phyloP scores from a whole-genome alignment of 2,113 vertebrate species.

The Accipiter cooperii region DNA sequence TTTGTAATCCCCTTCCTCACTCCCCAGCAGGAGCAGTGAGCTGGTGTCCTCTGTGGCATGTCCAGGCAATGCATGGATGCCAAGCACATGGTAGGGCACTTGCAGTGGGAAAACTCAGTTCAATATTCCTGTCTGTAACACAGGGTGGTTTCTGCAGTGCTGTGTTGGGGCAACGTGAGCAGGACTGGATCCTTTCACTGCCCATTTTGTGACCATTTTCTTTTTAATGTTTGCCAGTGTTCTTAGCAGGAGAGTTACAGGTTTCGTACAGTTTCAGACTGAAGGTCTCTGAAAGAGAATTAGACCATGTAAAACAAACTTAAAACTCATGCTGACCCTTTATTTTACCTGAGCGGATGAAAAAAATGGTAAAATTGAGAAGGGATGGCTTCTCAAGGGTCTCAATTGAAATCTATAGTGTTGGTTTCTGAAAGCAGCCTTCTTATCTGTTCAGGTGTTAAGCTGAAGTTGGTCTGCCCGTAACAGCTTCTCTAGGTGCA shows the following conservation, averaged over 20 bases:
- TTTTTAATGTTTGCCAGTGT: not conserved
- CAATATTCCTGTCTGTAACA: not conserved
- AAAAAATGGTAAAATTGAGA: not conserved
- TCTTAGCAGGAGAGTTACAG: not conserved
- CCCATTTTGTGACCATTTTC: not conserved
- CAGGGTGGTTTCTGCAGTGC: not conserved
- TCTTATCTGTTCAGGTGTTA: not conserved
- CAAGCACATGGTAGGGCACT: not conserved
- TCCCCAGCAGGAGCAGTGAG: not conserved
- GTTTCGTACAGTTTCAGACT: not conserved
- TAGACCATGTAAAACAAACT: not conserved
- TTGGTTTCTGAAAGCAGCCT: not conserved
- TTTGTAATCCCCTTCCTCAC: not conserved
- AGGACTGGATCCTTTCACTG: not conserved
- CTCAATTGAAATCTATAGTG: not conserved
- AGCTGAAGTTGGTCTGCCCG: not conserved
- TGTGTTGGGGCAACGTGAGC: accelerated
- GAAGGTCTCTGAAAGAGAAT: not conserved
- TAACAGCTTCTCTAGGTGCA: not conserved
- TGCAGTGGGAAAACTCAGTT: not conserved
- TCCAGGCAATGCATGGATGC: not conserved
- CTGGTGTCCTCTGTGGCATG: too few relatives aligned
- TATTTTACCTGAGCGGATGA: not conserved
- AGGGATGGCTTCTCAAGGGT: not conserved
- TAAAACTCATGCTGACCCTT: not conserved